Evolutionary conservation across 2,888 invertebrate species (phyloP).

Genomic region (Alloscopus bannaensis): DNA sequence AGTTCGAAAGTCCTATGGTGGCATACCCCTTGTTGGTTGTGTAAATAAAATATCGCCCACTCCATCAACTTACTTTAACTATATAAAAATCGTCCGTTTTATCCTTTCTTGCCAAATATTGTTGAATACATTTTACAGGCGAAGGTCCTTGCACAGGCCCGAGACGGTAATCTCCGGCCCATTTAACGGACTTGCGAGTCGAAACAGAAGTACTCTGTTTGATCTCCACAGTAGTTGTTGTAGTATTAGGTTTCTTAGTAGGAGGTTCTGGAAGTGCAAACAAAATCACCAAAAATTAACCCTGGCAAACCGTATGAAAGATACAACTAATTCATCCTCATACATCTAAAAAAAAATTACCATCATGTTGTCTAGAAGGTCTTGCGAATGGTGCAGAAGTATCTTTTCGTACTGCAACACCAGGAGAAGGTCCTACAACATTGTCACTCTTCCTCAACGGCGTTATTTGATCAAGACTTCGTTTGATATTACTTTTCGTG

Average conservation of each 20-base stretch:
- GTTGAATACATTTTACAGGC: conserved; percentile 86
- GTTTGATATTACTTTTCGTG: neutral
- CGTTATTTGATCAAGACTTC: neutral
- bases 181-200: conserved; percentile 8
- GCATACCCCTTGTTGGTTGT: no score
- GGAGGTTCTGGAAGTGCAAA: neutral
- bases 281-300: neutral
- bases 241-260: neutral
- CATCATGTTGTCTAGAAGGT: neutral
- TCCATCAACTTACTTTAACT: conserved; percentile 79
- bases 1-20: no score
- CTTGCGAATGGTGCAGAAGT: neutral
- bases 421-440: neutral
- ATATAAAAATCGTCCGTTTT: conserved; percentile 84
- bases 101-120: conserved; percentile 84
- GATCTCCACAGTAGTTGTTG: neutral
- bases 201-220: neutral
- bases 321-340: neutral
- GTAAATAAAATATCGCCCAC: no score
- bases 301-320: neutral
- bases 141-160: conserved; percentile 84
- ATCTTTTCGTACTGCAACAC: neutral
- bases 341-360: no score
- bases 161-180: conserved; percentile 80
- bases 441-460: neutral